Evolutionary conservation across 2,888 invertebrate genomes (phyloP).

Genomic region (Ormyrus rosae): DNA sequence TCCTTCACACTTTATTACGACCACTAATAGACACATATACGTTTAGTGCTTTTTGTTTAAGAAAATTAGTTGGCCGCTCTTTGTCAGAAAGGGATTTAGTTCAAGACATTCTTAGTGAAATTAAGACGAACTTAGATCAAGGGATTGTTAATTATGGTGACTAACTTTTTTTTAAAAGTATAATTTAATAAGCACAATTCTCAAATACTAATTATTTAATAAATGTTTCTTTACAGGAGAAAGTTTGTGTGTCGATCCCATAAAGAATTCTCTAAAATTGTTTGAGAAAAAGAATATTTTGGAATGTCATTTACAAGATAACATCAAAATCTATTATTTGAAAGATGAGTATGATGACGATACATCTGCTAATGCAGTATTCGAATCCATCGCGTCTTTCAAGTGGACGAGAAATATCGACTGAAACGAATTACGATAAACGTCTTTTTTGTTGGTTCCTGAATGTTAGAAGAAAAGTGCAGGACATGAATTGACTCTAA

Average conservation of each 20-base stretch:
- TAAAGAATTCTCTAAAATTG: slow-evolving; percentile 89
- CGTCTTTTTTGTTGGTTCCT: slow-evolving; percentile 44
- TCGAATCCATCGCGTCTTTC: slow-evolving; percentile 68
- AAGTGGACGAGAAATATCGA: slow-evolving; percentile 70
- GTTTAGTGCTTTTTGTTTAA: slow-evolving; percentile 80
- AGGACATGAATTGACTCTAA: slow-evolving; percentile 22
- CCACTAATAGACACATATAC: slow-evolving; percentile 87
- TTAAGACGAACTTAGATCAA: slow-evolving; percentile 80
- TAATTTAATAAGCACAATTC: not conserved
- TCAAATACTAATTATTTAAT: not conserved
- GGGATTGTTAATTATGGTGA: slow-evolving; percentile 82
- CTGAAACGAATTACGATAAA: slow-evolving; percentile 54
- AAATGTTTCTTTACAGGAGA: slow-evolving; percentile 81
- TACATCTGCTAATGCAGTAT: slow-evolving; percentile 65
- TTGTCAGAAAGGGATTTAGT: slow-evolving; percentile 83
- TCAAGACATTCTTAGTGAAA: slow-evolving; percentile 81
- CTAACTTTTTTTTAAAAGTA: slow-evolving; percentile 60
- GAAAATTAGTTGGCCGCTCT: slow-evolving; percentile 78
- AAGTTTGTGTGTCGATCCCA: slow-evolving; percentile 90
- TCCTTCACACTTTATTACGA: slow-evolving; percentile 80
- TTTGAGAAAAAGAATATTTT: slow-evolving; percentile 89
- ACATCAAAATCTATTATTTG: slow-evolving; percentile 69
- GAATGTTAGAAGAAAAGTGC: slow-evolving; percentile 22
- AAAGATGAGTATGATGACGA: slow-evolving; percentile 70
- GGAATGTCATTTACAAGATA: slow-evolving; percentile 77